Percentiles rank a stretch among this genome's conserved stretches.
These are phyloP conservation scores for Heterodera carotae DNA, from an alignment of 1,140 invertebrate species.

Conservation along the genomic window DNA sequence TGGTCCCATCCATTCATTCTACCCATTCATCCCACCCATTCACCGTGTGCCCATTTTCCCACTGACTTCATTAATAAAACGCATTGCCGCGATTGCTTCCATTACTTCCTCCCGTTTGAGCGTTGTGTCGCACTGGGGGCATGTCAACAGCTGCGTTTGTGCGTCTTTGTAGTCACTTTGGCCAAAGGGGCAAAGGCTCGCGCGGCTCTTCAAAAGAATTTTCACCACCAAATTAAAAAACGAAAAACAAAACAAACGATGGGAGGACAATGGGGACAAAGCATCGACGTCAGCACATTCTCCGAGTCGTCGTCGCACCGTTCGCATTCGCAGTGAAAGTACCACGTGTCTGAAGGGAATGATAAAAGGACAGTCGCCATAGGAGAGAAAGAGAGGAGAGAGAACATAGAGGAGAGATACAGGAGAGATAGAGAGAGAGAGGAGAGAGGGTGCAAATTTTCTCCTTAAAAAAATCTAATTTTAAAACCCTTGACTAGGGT, in stretches of 20 bases:
- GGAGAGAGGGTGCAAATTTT: too few species aligned
- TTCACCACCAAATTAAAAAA: too few species aligned
- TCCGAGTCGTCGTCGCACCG: constrained; percentile 55
- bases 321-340: constrained; percentile 61
- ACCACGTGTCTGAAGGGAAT: constrained; percentile 50
- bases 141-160: constrained; percentile 41
- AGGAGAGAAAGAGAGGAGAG: too few species aligned
- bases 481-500: too few species aligned
- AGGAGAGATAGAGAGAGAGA: too few species aligned
- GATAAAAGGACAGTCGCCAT: background rate
- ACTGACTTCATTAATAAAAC: constrained; percentile 48
- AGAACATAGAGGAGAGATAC: too few species aligned
- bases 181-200: constrained; percentile 36
- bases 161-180: constrained; percentile 36
- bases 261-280: constrained; percentile 48
- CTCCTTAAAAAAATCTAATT: too few species aligned
- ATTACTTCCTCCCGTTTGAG: constrained; percentile 38
- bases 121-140: constrained; percentile 38
- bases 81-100: constrained; percentile 48
- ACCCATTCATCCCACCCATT: too few species aligned
- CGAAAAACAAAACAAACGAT: constrained; percentile 32
- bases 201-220: constrained; percentile 17
- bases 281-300: constrained; percentile 57
- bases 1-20: background rate
- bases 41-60: background rate